Percentiles rank a stretch among this genome's conserved stretches.
Evolutionary conservation across 2,888 invertebrate species (phyloP).

Genomic region (Malachius bipustulatus): DNA sequence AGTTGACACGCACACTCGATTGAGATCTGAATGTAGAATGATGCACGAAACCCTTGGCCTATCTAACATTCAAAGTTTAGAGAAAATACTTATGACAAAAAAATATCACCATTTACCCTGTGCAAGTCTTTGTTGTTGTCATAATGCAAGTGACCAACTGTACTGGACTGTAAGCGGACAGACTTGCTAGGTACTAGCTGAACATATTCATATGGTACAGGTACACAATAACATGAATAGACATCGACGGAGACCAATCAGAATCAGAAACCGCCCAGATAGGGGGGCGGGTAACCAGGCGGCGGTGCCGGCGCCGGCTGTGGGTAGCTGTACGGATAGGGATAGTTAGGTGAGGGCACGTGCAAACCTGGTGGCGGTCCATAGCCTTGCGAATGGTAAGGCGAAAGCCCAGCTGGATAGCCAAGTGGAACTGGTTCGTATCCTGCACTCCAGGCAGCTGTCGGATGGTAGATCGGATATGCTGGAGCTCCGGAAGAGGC

Average conservation of each 20-base stretch:
- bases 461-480: constrained; percentile 35
- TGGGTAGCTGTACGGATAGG: constrained; percentile 42
- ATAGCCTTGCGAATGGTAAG: constrained; percentile 32
- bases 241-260: constrained; percentile 39
- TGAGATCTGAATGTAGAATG: constrained; percentile 37
- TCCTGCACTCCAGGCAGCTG: constrained; percentile 35
- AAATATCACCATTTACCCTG: constrained; percentile 43
- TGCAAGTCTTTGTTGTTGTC: constrained; percentile 41
- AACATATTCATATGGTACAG: constrained; percentile 42
- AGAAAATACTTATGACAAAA: constrained; percentile 42
- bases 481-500: constrained; percentile 27
- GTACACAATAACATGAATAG: constrained; percentile 41
- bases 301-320: constrained; percentile 35
- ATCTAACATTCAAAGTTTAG: constrained; percentile 40
- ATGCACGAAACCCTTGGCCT: constrained; percentile 40
- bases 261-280: constrained; percentile 39
- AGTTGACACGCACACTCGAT: constrained; percentile 31
- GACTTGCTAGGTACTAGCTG: constrained; percentile 42
- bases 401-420: constrained; percentile 34
- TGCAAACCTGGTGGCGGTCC: constrained; percentile 50
- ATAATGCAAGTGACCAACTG: constrained; percentile 40
- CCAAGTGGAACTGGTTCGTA: constrained; percentile 39
- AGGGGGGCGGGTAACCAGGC: constrained; percentile 36
- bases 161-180: constrained; percentile 34
- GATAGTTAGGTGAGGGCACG: constrained; percentile 59